Base-by-base conservation (phyloP, 92 coral and sea anemone genomes). In the Porites cylindrica region DNA sequence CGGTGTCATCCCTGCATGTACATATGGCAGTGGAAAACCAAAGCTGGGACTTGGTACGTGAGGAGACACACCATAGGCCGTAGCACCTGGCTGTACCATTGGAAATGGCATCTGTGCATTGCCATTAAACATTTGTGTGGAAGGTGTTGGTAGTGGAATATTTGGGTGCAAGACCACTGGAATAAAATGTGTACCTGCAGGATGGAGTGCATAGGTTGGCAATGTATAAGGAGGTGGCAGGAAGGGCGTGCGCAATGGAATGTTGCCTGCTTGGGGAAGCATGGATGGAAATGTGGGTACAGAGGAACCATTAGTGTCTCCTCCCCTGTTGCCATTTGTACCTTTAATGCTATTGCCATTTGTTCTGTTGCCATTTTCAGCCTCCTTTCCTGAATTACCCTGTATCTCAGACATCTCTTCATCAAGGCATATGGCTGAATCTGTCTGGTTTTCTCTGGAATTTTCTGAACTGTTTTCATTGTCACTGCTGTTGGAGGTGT, bases 131-230 rank as follows among this genome's bases (percentile, higher is more conserved):
- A 82, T 54, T 56, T 85, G 83, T 4, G 88, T 70, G 2, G 87
- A 58, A n/a, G 84, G 75, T 19, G 71, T 16, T n/a, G 96, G 93
- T 19, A 94, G 63, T 59, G 94, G 94, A 8, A 93, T 77, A 14
- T 89, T 92, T 1, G 98, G 92, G 13, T 94, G 99, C 21, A 96
- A 74, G 10, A 92, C 91, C 43, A 96, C 93, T 6, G 99, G 99
- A 16, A 96, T 90, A 76, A 95, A 96, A 62, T 94, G 99, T 1
- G 98, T 92, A 2, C 96, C 95, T 9, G 98, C 93, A 3, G 98
- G 98, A 47, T 88, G 96, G 7, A 95, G 81, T 19, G 96, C 94
- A 75, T 96, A 96, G 16, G 96, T 85, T n/a, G 99, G 99, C 24
- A 91, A 78, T 4, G 93, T 89, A 32, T 79, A 90, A 13, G 94